Evolutionary conservation across 2,113 vertebrate genomes (phyloP), one percentile per base, ranked within the genome.

Genomic region (Drymodes brunneopygia): DNA sequence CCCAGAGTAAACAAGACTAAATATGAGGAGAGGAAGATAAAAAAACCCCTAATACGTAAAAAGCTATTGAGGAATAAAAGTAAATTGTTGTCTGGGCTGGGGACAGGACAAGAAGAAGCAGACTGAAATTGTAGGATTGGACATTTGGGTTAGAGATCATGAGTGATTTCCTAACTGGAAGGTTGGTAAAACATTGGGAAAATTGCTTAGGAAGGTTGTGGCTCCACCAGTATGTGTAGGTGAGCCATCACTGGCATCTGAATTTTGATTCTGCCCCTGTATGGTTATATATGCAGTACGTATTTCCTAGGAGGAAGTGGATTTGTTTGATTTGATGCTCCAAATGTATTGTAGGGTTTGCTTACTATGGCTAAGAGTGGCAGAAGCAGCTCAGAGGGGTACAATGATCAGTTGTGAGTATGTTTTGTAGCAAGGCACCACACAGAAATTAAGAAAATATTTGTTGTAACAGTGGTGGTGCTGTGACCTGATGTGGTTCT

Each of bases 351-450:
- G 4, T 4, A 61, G 18, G 31, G 38, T 69, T 70, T 57, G 20
- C 35, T 82, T 75, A 15, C 24, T 31, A 0, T 48, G 77, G 60
- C 28, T 17, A 15, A n/a, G 62, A 47, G 44, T 29, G 56, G 28
- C 62, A 83, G 67, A 50, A 92, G 28, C 45, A 77, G 58, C 69
- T 81, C n/a, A 7, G 75, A 71, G 25, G 35, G 38, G 12, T 9
- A 4, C 54, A 7, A 0, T 4, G 38, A 33, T 47, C n/a, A 24
- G 15, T 3, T 2, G 4, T 6, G 9, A 56, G 5, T 25, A 3
- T 29, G 20, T 57, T 72, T 56, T 23, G 10, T 25, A 20, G 50
- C 19, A 12, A 47, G 2, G 2, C 16, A 27, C 11, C 45, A 7
- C 8, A 9, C 0, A 23, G 53, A 80, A 88, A 19, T 54, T 20